Evolutionary conservation across 1,140 invertebrate species (phyloP), one percentile per base, ranked within the genome.

Genomic region (Drosophila kurseongensis): DNA sequence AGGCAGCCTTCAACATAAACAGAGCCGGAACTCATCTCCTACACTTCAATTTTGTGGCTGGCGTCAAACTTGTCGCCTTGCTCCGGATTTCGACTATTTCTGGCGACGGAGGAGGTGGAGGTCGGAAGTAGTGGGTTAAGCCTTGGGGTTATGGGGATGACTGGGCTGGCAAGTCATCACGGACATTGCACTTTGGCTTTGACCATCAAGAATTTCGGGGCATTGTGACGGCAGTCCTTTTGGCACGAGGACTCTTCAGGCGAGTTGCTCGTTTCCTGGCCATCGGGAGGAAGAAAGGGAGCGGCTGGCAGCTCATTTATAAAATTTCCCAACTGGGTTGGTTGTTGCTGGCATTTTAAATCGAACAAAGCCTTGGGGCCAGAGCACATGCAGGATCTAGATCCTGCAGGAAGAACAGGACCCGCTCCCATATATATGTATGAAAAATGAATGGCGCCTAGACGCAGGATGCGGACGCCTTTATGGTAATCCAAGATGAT

Each of bases 171-270:
- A 85, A 88, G 84, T 88, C 84, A 86, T 86, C 82, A 86, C 74
- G 82, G 82, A 81, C 82, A 89, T 89, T 89, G 84, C 84, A 88
- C 84, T 88, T 88, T 88, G 84, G 84, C 84, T 88, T 88, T 88
- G 84, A 89, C 84, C 84, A 83, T 89, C 79, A 68, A 80, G 84
- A 83, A 72, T 72, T 72, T 73, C n/a, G 23, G 61, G 52, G 41
- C 44, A 38, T 38, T 48, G 55, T 50, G 44, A 52, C 23, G 51
- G 36, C 45, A 32, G 38, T 65, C 60, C 58, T 40, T 75, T 75
- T 65, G 71, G 68, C 66, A 71, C 62, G 73, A 66, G 76, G 62
- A 84, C 72, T 83, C 62, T 44, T 62, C 56, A 44, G 75, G 68
- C 65, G 80, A 75, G 83, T 83, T 79, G 80, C 80, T 60, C 41